Percentiles rank a stretch among this genome's conserved stretches.
Evolutionary conservation across 37 sponge, comb jelly and placozoan species (phyloP).

Genomic region (Axinella damicornis): DNA sequence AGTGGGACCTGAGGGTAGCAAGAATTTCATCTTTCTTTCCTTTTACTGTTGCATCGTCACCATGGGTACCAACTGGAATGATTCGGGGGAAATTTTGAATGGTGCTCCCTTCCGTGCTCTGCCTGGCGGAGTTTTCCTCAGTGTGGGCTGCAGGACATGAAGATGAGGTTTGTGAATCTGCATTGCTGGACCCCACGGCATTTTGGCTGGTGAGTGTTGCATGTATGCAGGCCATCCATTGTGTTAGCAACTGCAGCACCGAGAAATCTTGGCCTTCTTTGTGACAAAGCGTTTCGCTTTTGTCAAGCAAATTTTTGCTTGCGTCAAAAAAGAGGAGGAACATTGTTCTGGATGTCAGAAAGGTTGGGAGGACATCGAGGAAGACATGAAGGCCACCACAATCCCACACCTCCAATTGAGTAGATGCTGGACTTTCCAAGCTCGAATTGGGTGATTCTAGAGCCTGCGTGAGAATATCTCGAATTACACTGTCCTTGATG

Average conservation of each 20-base stretch:
- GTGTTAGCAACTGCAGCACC: conserved; percentile 15
- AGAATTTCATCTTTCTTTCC: background rate
- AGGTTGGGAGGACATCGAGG: conserved; percentile 52
- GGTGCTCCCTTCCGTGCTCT: background rate
- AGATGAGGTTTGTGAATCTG: too few species aligned
- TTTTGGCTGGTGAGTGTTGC: background rate
- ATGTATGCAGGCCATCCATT: conserved; percentile 61
- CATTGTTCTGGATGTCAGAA: conserved; percentile 51
- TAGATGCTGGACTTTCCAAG: too few species aligned
- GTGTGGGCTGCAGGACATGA: too few species aligned
- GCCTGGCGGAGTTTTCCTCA: too few species aligned
- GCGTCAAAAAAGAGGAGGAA: conserved; percentile 66
- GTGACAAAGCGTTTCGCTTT: background rate
- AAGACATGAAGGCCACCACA: conserved; percentile 74
- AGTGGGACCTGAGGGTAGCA: background rate
- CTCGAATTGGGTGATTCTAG: background rate
- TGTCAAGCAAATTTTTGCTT: conserved; percentile 12
- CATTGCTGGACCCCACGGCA: background rate
- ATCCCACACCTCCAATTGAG: conserved; percentile 54
- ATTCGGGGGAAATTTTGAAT: conserved; percentile 30
- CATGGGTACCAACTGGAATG: conserved; percentile 49
- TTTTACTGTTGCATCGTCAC: conserved; percentile 25
- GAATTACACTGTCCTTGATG: background rate
- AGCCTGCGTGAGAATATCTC: background rate
- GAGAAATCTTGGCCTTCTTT: conserved; percentile 31